Conservation (phyloP, 2,797 vertebrate species). For the Amblyopsis hoosieri region DNA sequence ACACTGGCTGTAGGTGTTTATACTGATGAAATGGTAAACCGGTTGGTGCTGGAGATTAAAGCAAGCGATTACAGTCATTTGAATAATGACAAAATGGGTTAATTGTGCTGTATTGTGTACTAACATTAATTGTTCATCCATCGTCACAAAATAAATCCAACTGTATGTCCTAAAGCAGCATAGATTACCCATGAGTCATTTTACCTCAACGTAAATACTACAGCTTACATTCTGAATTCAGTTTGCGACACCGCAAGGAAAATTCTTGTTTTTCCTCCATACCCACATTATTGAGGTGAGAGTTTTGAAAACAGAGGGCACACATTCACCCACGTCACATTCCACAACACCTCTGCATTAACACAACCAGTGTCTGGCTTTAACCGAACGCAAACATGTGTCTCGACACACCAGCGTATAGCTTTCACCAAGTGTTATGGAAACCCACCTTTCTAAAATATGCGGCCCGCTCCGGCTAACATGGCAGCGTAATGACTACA, state of each 20-base stretch:
- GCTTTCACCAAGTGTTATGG: conserved; percentile 70
- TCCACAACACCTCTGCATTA: conserved; percentile 51
- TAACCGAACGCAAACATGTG: conserved; percentile 56
- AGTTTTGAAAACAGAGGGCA: conserved; percentile 44
- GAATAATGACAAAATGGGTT: no score
- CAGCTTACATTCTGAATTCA: conserved; percentile 5
- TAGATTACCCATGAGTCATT: no score
- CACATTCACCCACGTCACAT: conserved; percentile 31
- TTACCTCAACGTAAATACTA: neutral
- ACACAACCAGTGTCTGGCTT: conserved; percentile 60
- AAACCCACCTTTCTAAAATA: conserved; percentile 74
- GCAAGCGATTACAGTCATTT: neutral
- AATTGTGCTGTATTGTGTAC: no score
- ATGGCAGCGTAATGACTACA: conserved; percentile 70
- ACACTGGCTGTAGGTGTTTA: conserved; percentile 32
- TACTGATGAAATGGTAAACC: conserved; percentile 25
- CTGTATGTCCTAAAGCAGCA: no score
- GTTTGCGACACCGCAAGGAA: conserved; percentile 3
- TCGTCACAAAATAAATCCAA: conserved; percentile 1
- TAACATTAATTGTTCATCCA: no score
- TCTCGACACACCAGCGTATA: conserved; percentile 44
- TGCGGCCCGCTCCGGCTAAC: conserved; percentile 62
- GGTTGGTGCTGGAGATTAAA: conserved; percentile 11
- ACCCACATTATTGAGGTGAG: conserved; percentile 37
- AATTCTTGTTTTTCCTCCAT: conserved; percentile 37